A percentile compares a stretch with the other conserved stretches of the same genome.
Evolutionary conservation across 2,888 invertebrate species (phyloP).

Genomic region (Penaeus monodon): DNA sequence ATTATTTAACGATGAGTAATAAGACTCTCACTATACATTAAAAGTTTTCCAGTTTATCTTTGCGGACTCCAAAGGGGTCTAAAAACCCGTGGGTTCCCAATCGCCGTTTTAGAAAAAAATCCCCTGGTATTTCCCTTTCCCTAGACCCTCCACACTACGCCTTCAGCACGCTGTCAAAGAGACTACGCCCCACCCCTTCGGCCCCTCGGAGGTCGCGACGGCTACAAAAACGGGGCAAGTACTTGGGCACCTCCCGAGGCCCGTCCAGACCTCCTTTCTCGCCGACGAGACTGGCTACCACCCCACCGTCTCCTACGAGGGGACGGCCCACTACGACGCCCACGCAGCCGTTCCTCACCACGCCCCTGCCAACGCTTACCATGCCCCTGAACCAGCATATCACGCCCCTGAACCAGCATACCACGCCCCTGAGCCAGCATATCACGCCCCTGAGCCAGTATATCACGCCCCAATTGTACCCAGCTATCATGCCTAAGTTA

Average conservation of each 20-base stretch:
- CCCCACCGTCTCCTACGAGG: slow-evolving; percentile 27
- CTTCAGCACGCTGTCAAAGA: slow-evolving; percentile 4
- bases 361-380: background rate
- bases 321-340: slow-evolving; percentile 16
- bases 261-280: slow-evolving; percentile 28
- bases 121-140: too few relatives aligned
- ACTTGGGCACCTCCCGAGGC: slow-evolving; percentile 36
- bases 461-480: too few relatives aligned
- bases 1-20: too few relatives aligned
- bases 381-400: background rate
- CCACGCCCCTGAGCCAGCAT: too few relatives aligned
- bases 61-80: too few relatives aligned
- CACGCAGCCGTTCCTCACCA: background rate
- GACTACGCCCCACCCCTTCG: slow-evolving; percentile 21
- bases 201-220: slow-evolving; percentile 7
- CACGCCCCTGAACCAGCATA: background rate
- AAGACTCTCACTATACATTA: too few relatives aligned
- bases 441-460: background rate
- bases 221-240: background rate
- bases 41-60: too few relatives aligned
- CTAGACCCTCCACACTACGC: background rate
- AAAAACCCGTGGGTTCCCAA: too few relatives aligned
- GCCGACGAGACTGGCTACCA: slow-evolving; percentile 36
- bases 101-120: too few relatives aligned
- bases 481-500: too few relatives aligned